Conservation (phyloP, 2,888 invertebrate species). For the Pandemis heparana region DNA sequence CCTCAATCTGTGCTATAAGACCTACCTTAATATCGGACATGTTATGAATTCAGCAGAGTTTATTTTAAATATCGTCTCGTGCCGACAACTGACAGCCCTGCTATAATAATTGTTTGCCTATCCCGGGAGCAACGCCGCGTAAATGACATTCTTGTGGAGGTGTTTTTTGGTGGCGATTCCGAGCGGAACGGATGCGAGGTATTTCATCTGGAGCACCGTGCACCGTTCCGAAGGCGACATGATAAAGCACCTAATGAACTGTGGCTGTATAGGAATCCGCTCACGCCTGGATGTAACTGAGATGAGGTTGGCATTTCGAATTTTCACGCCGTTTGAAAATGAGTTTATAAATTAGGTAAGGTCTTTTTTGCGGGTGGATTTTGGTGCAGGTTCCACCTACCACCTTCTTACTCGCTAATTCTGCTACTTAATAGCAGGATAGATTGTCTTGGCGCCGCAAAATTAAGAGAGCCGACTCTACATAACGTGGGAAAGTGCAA, state of each 20-base stretch:
- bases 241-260: conserved; percentile 65
- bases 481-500: no score
- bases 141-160: conserved; percentile 74
- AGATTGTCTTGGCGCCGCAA: no score
- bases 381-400: no score
- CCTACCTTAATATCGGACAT: no score
- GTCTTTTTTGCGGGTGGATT: no score
- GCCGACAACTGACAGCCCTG: conserved; percentile 51
- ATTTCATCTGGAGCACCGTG: conserved; percentile 60
- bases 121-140: conserved; percentile 58
- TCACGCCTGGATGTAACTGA: conserved; percentile 49
- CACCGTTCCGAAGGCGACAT: conserved; percentile 51
- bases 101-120: conserved; percentile 53
- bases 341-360: not conserved
- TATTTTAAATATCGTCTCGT: not conserved
- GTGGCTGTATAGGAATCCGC: conserved; percentile 55
- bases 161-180: conserved; percentile 71
- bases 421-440: no score
- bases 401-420: no score
- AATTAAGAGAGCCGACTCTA: no score
- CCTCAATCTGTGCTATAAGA: no score
- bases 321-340: conserved; percentile 32
- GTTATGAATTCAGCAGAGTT: not conserved
- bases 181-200: conserved; percentile 73
- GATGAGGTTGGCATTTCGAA: conserved; percentile 45